These are phyloP conservation scores for Drosophila rellima DNA, from an alignment of 2,888 invertebrate species.

Conservation along the genomic window DNA sequence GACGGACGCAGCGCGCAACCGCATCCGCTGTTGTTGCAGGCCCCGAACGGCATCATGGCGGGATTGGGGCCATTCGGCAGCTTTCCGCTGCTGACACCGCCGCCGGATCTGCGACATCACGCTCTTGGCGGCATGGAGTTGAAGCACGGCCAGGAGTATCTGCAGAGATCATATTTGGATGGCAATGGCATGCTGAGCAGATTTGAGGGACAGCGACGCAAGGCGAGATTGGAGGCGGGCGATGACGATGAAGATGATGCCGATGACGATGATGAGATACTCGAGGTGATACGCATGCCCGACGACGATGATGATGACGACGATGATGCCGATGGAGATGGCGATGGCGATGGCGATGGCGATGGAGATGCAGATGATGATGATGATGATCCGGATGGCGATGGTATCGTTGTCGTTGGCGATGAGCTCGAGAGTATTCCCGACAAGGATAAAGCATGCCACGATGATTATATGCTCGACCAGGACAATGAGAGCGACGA, in stretches of 20 bases:
- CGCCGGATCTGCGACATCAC: conserved; percentile 85
- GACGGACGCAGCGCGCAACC: conserved; percentile 96
- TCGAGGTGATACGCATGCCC: conserved; percentile 80
- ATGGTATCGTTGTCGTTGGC: conserved; percentile 92
- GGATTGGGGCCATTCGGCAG: conserved; percentile 92
- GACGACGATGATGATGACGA: conserved; percentile 85
- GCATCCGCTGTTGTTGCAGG: conserved; percentile 92
- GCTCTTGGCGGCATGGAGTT: conserved; percentile 87
- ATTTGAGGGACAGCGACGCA: conserved; percentile 83
- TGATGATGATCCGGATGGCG: conserved; percentile 85
- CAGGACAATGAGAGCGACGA: conserved; percentile 74
- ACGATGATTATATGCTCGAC: conserved; percentile 82
- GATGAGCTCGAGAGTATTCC: conserved; percentile 90
- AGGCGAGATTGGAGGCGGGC: conserved; percentile 67
- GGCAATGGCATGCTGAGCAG: conserved; percentile 85
- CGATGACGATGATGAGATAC: conserved; percentile 66
- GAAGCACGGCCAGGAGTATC: conserved; percentile 88
- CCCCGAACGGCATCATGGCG: conserved; percentile 86
- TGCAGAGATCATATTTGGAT: conserved; percentile 86
- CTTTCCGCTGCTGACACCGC: conserved; percentile 91
- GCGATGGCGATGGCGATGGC: conserved; percentile 86
- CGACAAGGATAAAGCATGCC: conserved; percentile 86
- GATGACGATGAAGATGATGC: conserved; percentile 85
- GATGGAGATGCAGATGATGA: conserved; percentile 86
- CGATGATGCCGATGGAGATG: conserved; percentile 84